Percentiles rank a stretch among this genome's conserved stretches.
These are phyloP conservation scores for Mellilla xanthometata DNA, from an alignment of 2,888 invertebrate genomes.

Conservation along the genomic window DNA sequence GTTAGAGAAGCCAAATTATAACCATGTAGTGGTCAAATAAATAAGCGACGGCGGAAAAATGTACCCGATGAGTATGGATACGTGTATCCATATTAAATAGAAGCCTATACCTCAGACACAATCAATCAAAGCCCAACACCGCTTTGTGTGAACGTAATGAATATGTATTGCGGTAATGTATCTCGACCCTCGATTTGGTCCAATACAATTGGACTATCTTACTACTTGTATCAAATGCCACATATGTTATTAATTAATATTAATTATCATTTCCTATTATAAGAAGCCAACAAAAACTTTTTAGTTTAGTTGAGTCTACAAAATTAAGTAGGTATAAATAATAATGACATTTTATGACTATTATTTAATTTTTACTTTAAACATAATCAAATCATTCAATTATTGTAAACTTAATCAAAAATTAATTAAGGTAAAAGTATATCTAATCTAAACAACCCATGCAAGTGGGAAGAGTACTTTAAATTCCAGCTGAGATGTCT, in stretches of 20 bases:
- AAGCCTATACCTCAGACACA: slow-evolving; percentile 17
- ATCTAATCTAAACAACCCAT: too few species aligned
- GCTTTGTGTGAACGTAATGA: slow-evolving; percentile 48
- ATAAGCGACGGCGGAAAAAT: background rate
- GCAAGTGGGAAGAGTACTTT: too few species aligned
- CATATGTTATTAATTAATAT: slow-evolving; percentile 38
- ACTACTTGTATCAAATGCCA: slow-evolving; percentile 27
- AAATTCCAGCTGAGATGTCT: too few species aligned
- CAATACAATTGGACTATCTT: slow-evolving; percentile 20
- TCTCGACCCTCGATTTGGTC: slow-evolving; percentile 45
- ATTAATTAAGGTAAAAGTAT: too few species aligned
- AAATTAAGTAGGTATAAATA: too few species aligned
- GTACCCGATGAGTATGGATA: slow-evolving; percentile 6
- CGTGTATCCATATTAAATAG: slow-evolving; percentile 23
- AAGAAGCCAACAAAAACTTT: too few species aligned
- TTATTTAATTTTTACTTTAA: too few species aligned
- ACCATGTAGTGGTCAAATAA: slow-evolving; percentile 4
- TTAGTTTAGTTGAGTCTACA: too few species aligned
- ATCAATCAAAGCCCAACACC: slow-evolving; percentile 45
- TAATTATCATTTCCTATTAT: slow-evolving; percentile 22
- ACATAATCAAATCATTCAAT: too few species aligned
- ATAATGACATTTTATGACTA: too few species aligned
- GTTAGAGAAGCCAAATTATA: slow-evolving; percentile 11
- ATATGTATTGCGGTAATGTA: slow-evolving; percentile 52
- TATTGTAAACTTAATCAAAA: too few species aligned